A percentile compares a stretch with the other conserved stretches of the same genome.
These are phyloP conservation scores for Ligdia adustata DNA, from an alignment of 2,888 invertebrate genomes.

Conservation along the genomic window DNA sequence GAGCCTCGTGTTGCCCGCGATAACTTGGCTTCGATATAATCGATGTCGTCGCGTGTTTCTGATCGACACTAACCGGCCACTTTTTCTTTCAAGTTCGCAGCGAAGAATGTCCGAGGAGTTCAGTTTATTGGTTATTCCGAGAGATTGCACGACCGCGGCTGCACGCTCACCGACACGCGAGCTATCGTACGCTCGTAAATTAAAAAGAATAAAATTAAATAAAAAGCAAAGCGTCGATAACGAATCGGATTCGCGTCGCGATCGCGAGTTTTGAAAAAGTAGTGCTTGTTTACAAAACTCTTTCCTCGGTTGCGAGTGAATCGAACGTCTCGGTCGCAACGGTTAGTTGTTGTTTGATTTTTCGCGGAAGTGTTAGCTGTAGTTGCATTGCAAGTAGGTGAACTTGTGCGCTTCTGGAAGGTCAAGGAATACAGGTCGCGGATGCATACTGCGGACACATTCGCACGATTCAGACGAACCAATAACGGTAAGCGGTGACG, in stretches of 20 bases:
- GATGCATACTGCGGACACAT: conserved; percentile 41
- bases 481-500: conserved; percentile 47
- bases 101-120: conserved; percentile 36
- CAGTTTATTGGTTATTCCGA: conserved; percentile 52
- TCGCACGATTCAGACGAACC: conserved; percentile 34
- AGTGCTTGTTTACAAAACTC: conserved; percentile 55
- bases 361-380: conserved; percentile 52
- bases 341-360: conserved; percentile 45
- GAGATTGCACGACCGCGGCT: conserved; percentile 61
- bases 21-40: conserved; percentile 33
- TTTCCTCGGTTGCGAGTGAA: conserved; percentile 28
- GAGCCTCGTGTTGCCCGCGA: conserved; percentile 29
- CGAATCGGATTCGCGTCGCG: conserved; percentile 42
- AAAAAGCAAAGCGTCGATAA: conserved; percentile 41
- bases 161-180: conserved; percentile 46
- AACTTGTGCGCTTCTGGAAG: conserved; percentile 59
- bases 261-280: conserved; percentile 51
- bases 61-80: conserved; percentile 34
- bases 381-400: conserved; percentile 29
- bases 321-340: neutral
- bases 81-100: conserved; percentile 44
- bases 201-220: conserved; percentile 26
- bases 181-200: conserved; percentile 34
- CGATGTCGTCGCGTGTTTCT: conserved; percentile 38
- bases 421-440: conserved; percentile 54